phyloP scores from a whole-genome alignment of 2,888 invertebrate species.

The Lycaena phlaeas region DNA sequence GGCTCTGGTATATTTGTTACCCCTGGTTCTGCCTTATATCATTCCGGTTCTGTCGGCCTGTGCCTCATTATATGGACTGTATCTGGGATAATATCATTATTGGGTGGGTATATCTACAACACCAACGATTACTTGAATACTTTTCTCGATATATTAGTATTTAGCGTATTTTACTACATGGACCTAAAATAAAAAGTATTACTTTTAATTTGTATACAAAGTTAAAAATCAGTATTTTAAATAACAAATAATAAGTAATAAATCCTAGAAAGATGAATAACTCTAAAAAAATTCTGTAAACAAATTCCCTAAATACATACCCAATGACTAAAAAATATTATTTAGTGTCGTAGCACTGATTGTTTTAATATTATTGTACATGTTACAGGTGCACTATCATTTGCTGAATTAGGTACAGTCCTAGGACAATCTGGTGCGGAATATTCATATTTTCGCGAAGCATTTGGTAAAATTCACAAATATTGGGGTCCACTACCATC shows the following conservation, averaged over 20 bases:
- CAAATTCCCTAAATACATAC: no score
- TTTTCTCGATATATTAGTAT: no score
- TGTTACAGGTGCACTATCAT: conserved; percentile 82
- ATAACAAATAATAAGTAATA: no score
- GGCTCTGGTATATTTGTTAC: conserved; percentile 93
- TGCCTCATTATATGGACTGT: conserved; percentile 84
- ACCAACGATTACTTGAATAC: conserved; percentile 21
- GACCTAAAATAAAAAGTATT: no score
- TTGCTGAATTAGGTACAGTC: conserved; percentile 86
- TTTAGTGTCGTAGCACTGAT: no score
- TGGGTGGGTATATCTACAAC: conserved; percentile 76
- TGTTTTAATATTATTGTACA: no score
- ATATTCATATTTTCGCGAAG: conserved; percentile 84
- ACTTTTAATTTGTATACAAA: no score
- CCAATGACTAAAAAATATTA: no score
- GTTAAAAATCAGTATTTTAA: no score
- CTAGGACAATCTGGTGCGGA: conserved; percentile 86
- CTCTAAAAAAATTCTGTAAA: no score
- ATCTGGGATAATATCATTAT: conserved; percentile 84
- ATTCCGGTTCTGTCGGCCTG: conserved; percentile 85
- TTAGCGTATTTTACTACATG: no score
- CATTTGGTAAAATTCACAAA: conserved; percentile 77
- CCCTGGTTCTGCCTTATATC: conserved; percentile 81
- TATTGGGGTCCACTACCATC: conserved; percentile 83
- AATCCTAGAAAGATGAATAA: no score